Conservation (phyloP, 1,140 invertebrate species). For the Hyphantria cunea region DNA sequence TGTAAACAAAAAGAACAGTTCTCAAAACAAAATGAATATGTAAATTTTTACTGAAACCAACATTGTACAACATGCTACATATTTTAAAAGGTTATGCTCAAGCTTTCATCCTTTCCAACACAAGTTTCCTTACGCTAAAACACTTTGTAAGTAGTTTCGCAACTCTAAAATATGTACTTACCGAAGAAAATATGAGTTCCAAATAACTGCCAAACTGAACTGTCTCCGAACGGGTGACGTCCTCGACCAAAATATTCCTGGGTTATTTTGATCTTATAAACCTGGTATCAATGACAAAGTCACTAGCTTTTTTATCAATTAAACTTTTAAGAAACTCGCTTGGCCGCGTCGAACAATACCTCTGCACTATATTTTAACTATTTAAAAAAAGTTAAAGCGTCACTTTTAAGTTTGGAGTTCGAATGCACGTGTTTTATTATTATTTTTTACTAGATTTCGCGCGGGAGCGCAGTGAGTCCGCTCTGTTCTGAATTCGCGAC, state of each 20-base stretch:
- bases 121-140: too few relatives aligned
- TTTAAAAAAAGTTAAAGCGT: conserved; percentile 33
- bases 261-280: conserved; percentile 43
- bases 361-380: background rate
- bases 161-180: background rate
- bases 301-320: conserved; percentile 22
- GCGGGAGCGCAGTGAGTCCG: conserved; percentile 8
- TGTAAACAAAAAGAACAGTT: too few relatives aligned
- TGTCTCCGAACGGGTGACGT: conserved; percentile 30
- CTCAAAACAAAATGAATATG: too few relatives aligned
- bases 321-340: conserved; percentile 27
- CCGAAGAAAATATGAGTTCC: conserved; percentile 8
- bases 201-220: conserved; percentile 21
- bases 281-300: conserved; percentile 38
- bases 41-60: too few relatives aligned
- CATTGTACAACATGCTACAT: too few relatives aligned
- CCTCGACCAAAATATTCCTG: conserved; percentile 44
- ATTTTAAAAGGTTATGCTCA: too few relatives aligned
- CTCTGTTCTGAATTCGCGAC: conserved; percentile 1
- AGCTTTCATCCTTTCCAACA: too few relatives aligned
- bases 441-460: conserved; percentile 5
- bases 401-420: conserved; percentile 36
- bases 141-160: too few relatives aligned
- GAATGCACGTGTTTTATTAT: conserved; percentile 30
- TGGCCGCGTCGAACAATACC: background rate